Evolutionary conservation across 30 jellyfish, hydroid and myxozoan species (phyloP).

Genomic region (Aurelia aurita complex sp. Pacific): DNA sequence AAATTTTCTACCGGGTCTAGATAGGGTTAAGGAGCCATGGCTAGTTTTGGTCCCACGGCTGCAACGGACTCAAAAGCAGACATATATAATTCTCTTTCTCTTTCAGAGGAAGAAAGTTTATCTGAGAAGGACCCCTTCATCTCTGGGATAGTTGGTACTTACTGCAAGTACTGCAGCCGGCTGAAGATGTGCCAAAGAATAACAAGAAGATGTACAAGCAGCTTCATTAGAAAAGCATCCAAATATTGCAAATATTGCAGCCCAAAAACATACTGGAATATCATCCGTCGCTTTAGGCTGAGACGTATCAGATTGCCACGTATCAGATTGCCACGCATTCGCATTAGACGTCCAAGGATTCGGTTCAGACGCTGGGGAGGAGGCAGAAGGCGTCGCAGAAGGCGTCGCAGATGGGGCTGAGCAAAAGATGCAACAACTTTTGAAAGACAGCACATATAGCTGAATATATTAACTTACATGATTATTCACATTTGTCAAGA

Average conservation of each 20-base stretch:
- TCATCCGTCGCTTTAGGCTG: constrained; percentile 28
- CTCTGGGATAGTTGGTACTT: constrained; percentile 8
- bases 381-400: no score
- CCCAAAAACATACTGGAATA: constrained; percentile 37
- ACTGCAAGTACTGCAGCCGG: constrained; percentile 39
- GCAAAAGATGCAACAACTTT: no score
- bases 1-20: no score
- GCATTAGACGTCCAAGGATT: constrained; percentile 24
- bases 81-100: no score
- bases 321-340: constrained; percentile 3
- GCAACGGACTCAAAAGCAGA: no score
- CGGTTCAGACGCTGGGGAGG: constrained; percentile 21
- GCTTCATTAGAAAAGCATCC: constrained; percentile 28
- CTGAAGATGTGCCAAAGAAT: constrained; percentile 25
- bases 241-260: constrained; percentile 33
- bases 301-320: constrained; percentile 28
- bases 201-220: constrained; percentile 24
- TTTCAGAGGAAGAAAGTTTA: constrained; percentile 24
- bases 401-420: no score
- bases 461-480: no score
- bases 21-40: no score
- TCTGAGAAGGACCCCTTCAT: constrained; percentile 39
- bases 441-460: no score
- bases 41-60: no score
- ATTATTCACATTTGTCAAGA: no score